Conservation (phyloP, 2,888 invertebrate genomes). For the Celastrina argiolus region DNA sequence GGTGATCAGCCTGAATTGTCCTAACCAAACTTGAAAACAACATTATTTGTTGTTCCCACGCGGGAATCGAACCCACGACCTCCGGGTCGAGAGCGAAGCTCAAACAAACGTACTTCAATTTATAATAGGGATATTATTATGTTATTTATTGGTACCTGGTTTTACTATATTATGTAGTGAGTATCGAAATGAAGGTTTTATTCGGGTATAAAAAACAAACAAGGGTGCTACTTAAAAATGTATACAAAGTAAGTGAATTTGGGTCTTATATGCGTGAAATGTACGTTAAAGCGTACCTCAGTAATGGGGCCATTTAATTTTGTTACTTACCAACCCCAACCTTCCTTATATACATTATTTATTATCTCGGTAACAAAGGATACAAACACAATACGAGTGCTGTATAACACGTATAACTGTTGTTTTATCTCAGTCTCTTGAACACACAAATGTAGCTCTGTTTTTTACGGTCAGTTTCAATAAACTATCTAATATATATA, state of each 20-base stretch:
- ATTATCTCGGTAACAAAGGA: constrained; percentile 5
- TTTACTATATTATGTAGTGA: neutral
- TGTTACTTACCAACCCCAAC: constrained; percentile 9
- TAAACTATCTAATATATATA: too few species aligned
- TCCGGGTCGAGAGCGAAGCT: too few species aligned
- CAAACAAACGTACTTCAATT: too few species aligned
- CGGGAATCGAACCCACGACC: too few species aligned
- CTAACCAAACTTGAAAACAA: too few species aligned
- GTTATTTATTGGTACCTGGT: neutral
- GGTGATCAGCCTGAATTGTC: too few species aligned
- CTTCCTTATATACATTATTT: constrained; percentile 5
- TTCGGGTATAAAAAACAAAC: neutral
- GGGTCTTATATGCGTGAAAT: neutral
- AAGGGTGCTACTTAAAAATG: constrained; percentile 4
- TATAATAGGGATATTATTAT: too few species aligned
- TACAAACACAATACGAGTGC: neutral
- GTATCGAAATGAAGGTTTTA: neutral
- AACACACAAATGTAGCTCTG: too few species aligned
- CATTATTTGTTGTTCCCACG: too few species aligned
- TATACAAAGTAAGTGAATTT: neutral
- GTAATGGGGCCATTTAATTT: constrained; percentile 6
- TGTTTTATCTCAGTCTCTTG: too few species aligned
- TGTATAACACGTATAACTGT: too few species aligned
- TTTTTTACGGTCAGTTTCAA: too few species aligned
- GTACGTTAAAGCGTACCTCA: neutral